Evolutionary conservation across 2,797 vertebrate genomes (phyloP).

Genomic region (Myoxocephalus aenaeus): DNA sequence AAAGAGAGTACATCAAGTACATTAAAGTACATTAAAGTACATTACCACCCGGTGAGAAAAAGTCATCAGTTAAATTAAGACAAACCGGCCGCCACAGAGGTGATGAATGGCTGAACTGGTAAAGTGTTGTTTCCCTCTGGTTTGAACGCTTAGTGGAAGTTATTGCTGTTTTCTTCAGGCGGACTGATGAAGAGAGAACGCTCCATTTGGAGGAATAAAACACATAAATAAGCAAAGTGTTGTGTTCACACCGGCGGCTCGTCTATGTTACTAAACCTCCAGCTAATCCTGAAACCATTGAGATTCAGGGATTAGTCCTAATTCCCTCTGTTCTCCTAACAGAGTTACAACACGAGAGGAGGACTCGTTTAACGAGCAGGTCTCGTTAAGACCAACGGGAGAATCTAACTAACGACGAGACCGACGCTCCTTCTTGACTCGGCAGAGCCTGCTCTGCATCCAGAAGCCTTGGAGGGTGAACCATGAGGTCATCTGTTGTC

Average conservation of each 20-base stretch:
- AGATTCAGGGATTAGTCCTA: neutral
- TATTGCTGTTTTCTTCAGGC: neutral
- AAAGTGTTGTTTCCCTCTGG: too few species aligned
- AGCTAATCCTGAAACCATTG: constrained; percentile 17
- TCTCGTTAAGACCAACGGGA: too few species aligned
- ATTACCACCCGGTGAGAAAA: too few species aligned
- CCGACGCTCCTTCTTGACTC: too few species aligned
- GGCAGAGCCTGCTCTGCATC: too few species aligned
- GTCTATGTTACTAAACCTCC: neutral
- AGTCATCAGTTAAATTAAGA: too few species aligned
- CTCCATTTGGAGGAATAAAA: neutral
- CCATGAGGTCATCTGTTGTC: neutral
- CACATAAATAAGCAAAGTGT: neutral
- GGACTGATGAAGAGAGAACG: neutral
- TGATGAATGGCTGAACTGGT: neutral
- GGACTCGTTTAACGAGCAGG: too few species aligned
- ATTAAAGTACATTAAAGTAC: constrained; percentile 16
- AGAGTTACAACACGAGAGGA: neutral
- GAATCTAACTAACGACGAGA: too few species aligned
- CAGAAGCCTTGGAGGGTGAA: too few species aligned
- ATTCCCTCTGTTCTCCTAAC: constrained; percentile 7
- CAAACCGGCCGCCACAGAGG: neutral
- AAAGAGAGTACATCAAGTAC: too few species aligned
- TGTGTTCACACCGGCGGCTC: neutral
- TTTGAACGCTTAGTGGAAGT: neutral